Evolutionary conservation across 2,797 vertebrate species (phyloP).

Genomic region (Acridotheres tristis): DNA sequence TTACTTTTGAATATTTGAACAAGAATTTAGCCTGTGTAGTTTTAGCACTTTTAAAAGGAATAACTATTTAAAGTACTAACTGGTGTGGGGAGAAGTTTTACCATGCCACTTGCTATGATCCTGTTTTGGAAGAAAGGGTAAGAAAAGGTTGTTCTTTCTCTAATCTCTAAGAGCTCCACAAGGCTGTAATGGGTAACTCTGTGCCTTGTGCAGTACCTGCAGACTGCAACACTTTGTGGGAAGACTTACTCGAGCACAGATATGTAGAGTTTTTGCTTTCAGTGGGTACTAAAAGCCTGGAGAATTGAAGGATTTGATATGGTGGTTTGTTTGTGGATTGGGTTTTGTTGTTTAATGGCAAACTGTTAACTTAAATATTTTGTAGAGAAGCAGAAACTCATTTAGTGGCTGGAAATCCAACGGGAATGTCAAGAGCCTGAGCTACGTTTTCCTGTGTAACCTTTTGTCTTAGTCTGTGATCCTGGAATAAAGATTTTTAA

Average conservation of each 20-base stretch:
- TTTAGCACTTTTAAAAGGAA: not conserved
- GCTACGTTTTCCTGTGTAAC: not conserved
- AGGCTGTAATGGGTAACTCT: not conserved
- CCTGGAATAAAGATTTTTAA: constrained; percentile 14
- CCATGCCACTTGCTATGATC: not conserved
- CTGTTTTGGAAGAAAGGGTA: not conserved
- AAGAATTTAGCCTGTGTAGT: not conserved
- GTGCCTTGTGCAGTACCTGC: not conserved
- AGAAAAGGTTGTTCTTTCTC: not conserved
- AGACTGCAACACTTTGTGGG: not conserved
- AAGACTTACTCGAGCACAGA: not conserved
- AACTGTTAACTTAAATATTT: not conserved
- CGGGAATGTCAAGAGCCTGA: not conserved
- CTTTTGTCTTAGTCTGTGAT: not conserved
- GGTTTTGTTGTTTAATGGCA: not conserved
- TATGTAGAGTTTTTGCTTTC: not conserved
- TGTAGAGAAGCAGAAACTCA: not conserved
- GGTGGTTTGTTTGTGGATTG: not conserved
- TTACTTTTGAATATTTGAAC: not conserved
- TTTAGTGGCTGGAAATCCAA: not conserved
- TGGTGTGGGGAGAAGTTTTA: not conserved
- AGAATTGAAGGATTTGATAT: not conserved
- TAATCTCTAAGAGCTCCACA: not conserved
- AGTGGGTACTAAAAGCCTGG: not conserved
- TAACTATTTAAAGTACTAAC: constrained; percentile 18